Evolutionary conservation across 2,888 invertebrate genomes (phyloP).

Genomic region (Platycheirus albimanus): DNA sequence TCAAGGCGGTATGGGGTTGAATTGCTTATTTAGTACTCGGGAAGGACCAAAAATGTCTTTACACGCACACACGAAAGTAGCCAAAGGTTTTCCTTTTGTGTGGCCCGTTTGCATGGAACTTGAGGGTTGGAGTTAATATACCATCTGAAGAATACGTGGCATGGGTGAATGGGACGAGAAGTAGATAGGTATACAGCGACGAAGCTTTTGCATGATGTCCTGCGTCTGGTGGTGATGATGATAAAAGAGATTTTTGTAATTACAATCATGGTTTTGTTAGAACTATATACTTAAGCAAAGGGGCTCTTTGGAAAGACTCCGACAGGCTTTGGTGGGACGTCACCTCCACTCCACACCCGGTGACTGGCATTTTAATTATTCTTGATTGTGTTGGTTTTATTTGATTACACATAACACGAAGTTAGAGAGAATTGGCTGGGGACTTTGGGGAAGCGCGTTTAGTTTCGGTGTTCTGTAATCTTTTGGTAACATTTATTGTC

Average conservation of each 20-base stretch:
- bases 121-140: slow-evolving; percentile 26
- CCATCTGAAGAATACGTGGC: too few species aligned
- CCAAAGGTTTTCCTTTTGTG: slow-evolving; percentile 21
- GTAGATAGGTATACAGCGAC: not conserved
- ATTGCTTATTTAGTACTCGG: slow-evolving; percentile 68
- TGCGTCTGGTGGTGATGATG: slow-evolving; percentile 67
- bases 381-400: slow-evolving; percentile 70
- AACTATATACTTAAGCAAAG: slow-evolving; percentile 4
- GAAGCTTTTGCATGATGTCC: slow-evolving; percentile 49
- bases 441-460: slow-evolving; percentile 8
- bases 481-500: slow-evolving; percentile 49
- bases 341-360: too few species aligned
- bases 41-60: slow-evolving; percentile 62
- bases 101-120: slow-evolving; percentile 30
- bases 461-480: slow-evolving; percentile 50
- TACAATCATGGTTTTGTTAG: slow-evolving; percentile 66
- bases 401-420: slow-evolving; percentile 56
- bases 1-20: slow-evolving; percentile 48
- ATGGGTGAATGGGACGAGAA: not conserved
- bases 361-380: slow-evolving; percentile 70
- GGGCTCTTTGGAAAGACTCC: not conserved
- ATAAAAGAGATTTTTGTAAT: slow-evolving; percentile 72
- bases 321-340: not conserved
- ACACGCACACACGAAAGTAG: slow-evolving; percentile 37
- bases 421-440: slow-evolving; percentile 1